A percentile compares a stretch with the other conserved stretches of the same genome.
Conservation (phyloP, 2,888 invertebrate species). For the Crepidodera aurea region DNA sequence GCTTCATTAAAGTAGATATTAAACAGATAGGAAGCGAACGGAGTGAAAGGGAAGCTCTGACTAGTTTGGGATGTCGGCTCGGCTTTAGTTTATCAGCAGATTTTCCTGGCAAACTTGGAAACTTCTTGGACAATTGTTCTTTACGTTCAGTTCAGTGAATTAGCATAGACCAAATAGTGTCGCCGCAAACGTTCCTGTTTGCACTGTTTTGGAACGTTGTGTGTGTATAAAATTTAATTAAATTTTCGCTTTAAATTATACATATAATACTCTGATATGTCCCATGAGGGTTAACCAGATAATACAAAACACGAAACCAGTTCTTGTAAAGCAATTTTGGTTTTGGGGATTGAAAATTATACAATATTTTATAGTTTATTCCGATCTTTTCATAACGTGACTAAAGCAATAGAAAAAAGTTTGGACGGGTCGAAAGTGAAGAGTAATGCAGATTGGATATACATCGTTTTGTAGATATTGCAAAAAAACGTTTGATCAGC, state of each 20-base stretch:
- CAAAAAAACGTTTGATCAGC: too few species aligned
- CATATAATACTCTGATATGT: not conserved
- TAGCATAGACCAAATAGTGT: slow-evolving; percentile 9
- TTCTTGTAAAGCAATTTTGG: too few species aligned
- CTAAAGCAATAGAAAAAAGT: too few species aligned
- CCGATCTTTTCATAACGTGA: too few species aligned
- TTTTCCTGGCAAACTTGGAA: slow-evolving; percentile 17
- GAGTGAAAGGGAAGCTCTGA: slow-evolving; percentile 16
- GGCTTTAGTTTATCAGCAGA: slow-evolving; percentile 21
- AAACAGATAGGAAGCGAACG: not conserved
- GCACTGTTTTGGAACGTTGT: not conserved
- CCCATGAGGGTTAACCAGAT: not conserved
- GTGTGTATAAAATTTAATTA: slow-evolving; percentile 4
- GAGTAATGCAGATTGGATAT: too few species aligned
- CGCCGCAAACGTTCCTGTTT: not conserved
- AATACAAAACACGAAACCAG: too few species aligned
- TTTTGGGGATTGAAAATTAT: too few species aligned
- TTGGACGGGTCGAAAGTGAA: too few species aligned
- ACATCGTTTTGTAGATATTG: too few species aligned
- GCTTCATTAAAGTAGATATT: not conserved
- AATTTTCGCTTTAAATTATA: not conserved
- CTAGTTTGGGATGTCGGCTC: slow-evolving; percentile 14
- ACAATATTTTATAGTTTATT: too few species aligned
- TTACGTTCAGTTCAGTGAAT: slow-evolving; percentile 14
- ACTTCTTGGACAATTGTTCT: slow-evolving; percentile 27